phyloP scores from a whole-genome alignment of 2,113 vertebrate genomes.

The Gopherus evgoodei region DNA sequence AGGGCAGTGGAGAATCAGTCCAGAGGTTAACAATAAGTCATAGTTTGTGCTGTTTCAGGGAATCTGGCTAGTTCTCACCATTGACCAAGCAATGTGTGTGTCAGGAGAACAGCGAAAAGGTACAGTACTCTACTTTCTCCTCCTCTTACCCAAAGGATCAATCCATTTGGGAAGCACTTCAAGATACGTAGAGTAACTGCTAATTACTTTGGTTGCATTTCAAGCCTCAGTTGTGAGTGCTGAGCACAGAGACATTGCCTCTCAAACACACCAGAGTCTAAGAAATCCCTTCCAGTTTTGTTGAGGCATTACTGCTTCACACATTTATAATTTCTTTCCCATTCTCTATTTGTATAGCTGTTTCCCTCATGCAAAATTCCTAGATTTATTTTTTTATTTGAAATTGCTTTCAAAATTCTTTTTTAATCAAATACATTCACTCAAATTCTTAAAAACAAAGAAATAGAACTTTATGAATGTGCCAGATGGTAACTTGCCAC shows the following conservation, averaged over 20 bases:
- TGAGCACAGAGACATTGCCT: neutral
- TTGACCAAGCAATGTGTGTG: neutral
- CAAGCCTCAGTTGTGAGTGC: neutral
- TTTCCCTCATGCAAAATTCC: no score
- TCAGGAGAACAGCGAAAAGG: rapidly evolving
- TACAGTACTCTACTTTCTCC: neutral
- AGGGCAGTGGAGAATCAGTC: neutral
- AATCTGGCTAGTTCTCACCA: neutral
- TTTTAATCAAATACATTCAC: neutral
- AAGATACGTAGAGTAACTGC: neutral
- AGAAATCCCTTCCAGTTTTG: neutral
- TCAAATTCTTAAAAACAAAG: neutral
- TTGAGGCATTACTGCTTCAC: rapidly evolving
- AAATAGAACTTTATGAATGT: neutral
- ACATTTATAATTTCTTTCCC: rapidly evolving
- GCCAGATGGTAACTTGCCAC: neutral
- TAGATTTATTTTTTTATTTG: neutral
- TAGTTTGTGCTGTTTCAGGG: neutral
- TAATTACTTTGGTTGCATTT: neutral
- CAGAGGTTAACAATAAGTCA: neutral
- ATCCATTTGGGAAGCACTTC: neutral
- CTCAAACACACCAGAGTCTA: neutral
- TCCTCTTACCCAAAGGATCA: no score
- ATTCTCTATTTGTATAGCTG: neutral
- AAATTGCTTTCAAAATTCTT: neutral